Evolutionary conservation across 2,888 invertebrate species (phyloP), one percentile per base, ranked within the genome.

Genomic region (Lasioglossum pauxillum): DNA sequence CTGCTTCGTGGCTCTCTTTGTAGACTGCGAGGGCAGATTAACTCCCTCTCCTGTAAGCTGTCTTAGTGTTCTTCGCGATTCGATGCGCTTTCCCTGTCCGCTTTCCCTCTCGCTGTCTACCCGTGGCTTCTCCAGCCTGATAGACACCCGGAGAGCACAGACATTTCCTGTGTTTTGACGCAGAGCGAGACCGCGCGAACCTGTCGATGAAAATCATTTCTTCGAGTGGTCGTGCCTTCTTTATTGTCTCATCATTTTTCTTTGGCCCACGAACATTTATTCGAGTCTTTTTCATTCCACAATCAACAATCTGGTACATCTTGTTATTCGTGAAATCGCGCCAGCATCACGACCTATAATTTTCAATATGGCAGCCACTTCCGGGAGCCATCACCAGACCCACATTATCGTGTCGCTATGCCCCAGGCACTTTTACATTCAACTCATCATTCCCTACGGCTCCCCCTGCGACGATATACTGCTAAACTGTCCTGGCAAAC

Each of bases 1-100:
- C 16, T 71, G n/a, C 23, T 35, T 46, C 60, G 64, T 60, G 23
- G 64, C 53, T 53, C 31, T 49, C 53, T 82, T 73, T 71, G 74
- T 57, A 41, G 19, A 44, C 0, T 35, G 46, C 44, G 60, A 44
- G 31, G 60, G 41, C 16, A 64, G 60, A 76, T 76, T 64, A 60
- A 60, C 57, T 75, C 57, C 57, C 57, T 75, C 35, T 5, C 35
- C 69, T 69, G 69, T 35, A 38, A 38, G 69, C 69, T 69, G 69
- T 69, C 38, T 69, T 38, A 69, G 69, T 23, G 69, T 67, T 35
- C 67, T 67, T n/a, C n/a, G 27, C 19, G 38, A 71, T 53, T 71
- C 38, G 27, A 35, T 19, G 23, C 27, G 71, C 69, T 12, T 31
- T 35, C 69, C 16, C 49, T 46, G 75, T 53, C 27, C n/a, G n/a